phyloP scores from a whole-genome alignment of 2,888 invertebrate genomes.

The Iselma pallidipennis region DNA sequence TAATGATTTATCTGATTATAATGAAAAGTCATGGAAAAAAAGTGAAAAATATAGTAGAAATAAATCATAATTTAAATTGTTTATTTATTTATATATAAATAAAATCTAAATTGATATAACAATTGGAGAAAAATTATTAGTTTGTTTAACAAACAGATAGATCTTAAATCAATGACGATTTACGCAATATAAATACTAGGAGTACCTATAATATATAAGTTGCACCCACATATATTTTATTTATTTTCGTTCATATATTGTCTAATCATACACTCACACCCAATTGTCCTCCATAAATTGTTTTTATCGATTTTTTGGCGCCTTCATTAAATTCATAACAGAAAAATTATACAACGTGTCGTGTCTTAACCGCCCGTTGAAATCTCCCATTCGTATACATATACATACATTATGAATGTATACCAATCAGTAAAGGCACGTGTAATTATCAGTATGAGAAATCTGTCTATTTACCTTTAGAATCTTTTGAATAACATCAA shows the following conservation, averaged over 20 bases:
- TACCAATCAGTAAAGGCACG: background rate
- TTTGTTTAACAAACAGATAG: background rate
- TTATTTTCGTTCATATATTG: background rate
- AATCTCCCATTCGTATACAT: background rate
- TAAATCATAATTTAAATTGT: no score
- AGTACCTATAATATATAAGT: background rate
- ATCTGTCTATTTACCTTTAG: background rate
- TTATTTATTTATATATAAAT: background rate
- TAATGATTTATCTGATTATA: background rate
- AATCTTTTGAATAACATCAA: background rate
- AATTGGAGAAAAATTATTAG: background rate
- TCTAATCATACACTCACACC: background rate
- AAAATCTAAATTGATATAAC: background rate
- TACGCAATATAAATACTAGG: conserved; percentile 1
- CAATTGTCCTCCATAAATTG: background rate
- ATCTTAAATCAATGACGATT: background rate
- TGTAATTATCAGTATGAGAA: background rate
- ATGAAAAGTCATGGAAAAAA: no score
- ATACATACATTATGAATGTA: background rate
- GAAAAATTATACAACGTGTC: background rate
- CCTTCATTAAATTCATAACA: background rate
- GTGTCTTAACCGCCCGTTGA: background rate
- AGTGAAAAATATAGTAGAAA: no score
- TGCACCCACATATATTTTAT: background rate
- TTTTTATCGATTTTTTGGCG: background rate